Evolutionary conservation across 2,888 invertebrate genomes (phyloP), one percentile per base, ranked within the genome.

Genomic region (Xanthorhoe spadicearia): DNA sequence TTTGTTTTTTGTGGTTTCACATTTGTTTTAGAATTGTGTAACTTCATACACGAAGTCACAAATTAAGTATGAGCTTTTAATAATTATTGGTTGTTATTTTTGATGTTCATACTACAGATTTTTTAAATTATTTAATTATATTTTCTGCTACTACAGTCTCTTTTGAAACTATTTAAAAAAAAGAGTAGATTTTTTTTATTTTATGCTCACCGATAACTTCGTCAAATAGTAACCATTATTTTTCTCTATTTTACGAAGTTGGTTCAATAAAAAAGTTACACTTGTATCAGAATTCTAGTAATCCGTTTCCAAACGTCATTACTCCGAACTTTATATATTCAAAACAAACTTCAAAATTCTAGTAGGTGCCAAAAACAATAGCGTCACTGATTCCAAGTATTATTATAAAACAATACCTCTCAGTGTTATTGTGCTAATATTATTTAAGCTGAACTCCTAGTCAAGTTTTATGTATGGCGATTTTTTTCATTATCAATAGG

Each of bases 401-500:
- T 64, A 64, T 67, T 81, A 78, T 82, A 80, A 86, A 87, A 89
- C 88, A 89, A 87, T 84, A 78, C 78, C 49, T 75, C 75, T 73
- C 79, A 81, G 78, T 82, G 77, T 83, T 83, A 83, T 88, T 88
- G 82, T 85, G 72, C 77, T 74, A 78, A 74, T 79, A 85, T 85
- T 87, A 85, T 87, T 87, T 85, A 82, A 84, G 81, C 77, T 73
- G 83, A 82, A 82, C 80, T 77, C 74, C 77, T 71, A 74, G 68
- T 77, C 43, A n/a, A n/a, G n/a, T 80, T 81, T 86, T 88, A 84
- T 88, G n/a, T 87, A 81, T 83, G 79, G 78, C 81, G 79, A 82
- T 80, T 85, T n/a, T n/a, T n/a, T 81, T 81, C 75, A 74, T 75
- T 80, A 76, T 74, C 73, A 57, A 58, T 58, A 67, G 67, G 13